phyloP scores from a whole-genome alignment of 2,113 vertebrate genomes.

The Corythaeola cristata region DNA sequence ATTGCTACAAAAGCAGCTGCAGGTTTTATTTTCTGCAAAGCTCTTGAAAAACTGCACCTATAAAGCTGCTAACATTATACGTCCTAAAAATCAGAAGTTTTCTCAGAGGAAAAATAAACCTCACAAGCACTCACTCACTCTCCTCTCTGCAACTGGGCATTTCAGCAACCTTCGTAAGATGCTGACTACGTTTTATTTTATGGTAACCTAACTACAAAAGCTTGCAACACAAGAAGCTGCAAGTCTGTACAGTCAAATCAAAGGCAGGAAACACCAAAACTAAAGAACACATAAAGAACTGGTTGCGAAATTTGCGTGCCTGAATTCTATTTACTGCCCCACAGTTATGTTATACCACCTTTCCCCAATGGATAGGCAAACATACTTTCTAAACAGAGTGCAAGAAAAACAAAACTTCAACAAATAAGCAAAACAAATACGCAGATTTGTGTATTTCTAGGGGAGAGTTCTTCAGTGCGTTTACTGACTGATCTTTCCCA shows the following conservation, averaged over 20 bases:
- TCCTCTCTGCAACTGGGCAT: not conserved
- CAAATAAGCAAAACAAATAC: not conserved
- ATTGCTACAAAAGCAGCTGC: not conserved
- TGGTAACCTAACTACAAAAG: not conserved
- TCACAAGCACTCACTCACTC: not conserved
- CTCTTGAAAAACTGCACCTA: not conserved
- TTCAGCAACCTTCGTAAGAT: not conserved
- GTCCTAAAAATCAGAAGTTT: not conserved
- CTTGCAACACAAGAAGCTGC: not conserved
- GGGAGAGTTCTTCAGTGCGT: not conserved
- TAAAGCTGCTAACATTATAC: not conserved
- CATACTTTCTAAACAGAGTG: not conserved
- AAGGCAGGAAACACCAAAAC: not conserved
- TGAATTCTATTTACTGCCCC: not conserved
- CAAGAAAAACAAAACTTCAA: not conserved
- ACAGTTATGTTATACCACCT: not conserved
- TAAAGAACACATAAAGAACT: not conserved
- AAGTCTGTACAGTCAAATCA: not conserved
- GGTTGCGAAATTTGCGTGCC: not conserved
- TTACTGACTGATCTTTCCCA: not conserved
- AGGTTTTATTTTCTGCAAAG: not conserved
- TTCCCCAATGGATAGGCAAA: not conserved
- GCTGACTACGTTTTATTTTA: not conserved
- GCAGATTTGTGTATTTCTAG: not conserved
- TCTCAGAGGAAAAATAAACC: not conserved